Base-by-base conservation (phyloP, 2,888 invertebrate species). In the Chloroclysta siterata region DNA sequence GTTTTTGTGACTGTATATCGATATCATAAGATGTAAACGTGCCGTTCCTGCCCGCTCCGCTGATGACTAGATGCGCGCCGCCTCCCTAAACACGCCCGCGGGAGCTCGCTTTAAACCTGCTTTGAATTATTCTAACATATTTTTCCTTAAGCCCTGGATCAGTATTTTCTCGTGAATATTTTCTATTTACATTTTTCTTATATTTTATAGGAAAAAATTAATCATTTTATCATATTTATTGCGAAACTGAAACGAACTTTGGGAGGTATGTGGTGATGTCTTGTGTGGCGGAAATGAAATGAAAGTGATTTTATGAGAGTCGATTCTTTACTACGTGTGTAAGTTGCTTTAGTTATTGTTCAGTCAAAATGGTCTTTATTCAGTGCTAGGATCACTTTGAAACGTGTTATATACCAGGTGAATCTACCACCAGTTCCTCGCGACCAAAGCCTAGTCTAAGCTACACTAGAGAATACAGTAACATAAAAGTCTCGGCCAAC, bases 71-170 rank as follows among this genome's bases (percentile, higher is more conserved):
- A 11, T 29, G 4, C 15, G n/a, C 13, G 13, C 42, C 3, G 22
- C 5, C 60, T 44, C 54, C 52, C 65, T 62, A 67, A 68, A 57
- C 56, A 55, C 50, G 64, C 66, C 70, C 68, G 64, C 54, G 69
- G 66, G 66, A 63, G 65, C 54, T 54, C 53, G 63, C 22, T 65
- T 62, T 63, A 60, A 62, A 59, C 63, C 56, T 62, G 53, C 61
- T 70, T 71, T 70, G 70, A 75, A 74, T 73, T 69, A 73, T 76
- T 72, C 58, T 46, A 57, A 70, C 63, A 65, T 68, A 70, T 73
- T 76, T 75, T 78, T 75, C 70, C 62, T 70, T 72, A 71, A 74
- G 72, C 76, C 64, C 68, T 65, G 74, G 73, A 78, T 76, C 69
- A 56, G 53, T 55, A 67, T 68, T 66, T 70, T 68, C 66, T 55